These are phyloP conservation scores for Calcarius lapponicus DNA, from an alignment of 2,797 vertebrate species.

Conservation along the genomic window DNA sequence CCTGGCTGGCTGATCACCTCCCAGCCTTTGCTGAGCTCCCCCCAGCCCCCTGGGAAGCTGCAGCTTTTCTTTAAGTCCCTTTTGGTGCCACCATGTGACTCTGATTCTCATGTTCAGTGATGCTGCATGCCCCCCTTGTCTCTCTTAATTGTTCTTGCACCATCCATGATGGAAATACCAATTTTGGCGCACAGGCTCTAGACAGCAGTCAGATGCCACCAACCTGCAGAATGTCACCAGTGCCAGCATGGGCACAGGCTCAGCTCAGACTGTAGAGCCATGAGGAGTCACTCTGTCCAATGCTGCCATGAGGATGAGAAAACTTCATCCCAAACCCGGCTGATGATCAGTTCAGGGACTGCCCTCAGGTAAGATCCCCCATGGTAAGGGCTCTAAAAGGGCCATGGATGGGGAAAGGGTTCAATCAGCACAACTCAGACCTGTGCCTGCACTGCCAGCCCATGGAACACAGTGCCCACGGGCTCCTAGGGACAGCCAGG, in stretches of 20 bases:
- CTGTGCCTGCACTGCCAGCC: fast-evolving
- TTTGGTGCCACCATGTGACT: neutral
- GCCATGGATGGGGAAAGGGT: neutral
- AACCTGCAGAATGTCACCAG: neutral
- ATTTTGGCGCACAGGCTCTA: neutral
- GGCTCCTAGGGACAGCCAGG: neutral
- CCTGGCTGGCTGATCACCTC: neutral
- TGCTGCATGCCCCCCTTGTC: fast-evolving
- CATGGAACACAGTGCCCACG: fast-evolving
- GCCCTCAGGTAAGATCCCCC: too few species aligned
- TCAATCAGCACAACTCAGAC: neutral
- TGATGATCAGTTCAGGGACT: neutral
- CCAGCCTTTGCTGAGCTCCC: neutral
- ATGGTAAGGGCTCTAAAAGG: fast-evolving
- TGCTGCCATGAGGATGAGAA: neutral
- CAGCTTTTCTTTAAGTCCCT: neutral
- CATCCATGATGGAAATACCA: neutral
- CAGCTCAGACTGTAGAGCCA: neutral
- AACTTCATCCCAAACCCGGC: neutral
- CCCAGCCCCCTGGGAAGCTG: neutral
- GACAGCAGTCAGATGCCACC: neutral
- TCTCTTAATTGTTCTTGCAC: neutral
- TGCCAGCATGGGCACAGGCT: neutral
- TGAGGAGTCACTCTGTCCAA: neutral
- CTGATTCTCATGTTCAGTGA: neutral